Evolutionary conservation across 2,888 invertebrate genomes (phyloP), one percentile per base, ranked within the genome.

Genomic region (Gandaritis pyraliata): DNA sequence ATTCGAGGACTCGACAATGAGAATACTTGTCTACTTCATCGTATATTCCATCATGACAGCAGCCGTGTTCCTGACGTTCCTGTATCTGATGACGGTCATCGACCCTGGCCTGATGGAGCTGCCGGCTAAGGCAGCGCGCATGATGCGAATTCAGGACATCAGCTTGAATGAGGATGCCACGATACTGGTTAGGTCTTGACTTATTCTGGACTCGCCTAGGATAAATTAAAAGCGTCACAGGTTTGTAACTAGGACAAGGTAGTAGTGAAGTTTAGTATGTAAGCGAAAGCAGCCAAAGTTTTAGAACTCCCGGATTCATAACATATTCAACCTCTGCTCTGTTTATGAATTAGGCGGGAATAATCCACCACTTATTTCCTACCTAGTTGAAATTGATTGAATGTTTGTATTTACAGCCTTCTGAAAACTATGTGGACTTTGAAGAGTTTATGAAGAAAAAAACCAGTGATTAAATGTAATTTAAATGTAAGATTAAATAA

Each of bases 71-170:
- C 7, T 60, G 0, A 58, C 71, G 2, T 72, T 84, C 30, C 23
- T 80, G 2, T 85, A 79, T 60, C 62, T 86, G 53, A 78, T 86
- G 78, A 80, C 77, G 1, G 64, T 69, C 10, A 70, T 82, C 0
- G 86, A 86, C 48, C 84, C 86, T 11, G 85, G 75, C 0, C 68
- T 86, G 6, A 58, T 72, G 66, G 65, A 78, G 3, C 30, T 82
- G 15, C 67, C 75, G 0, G 66, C 72, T 16, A 76, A 72, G 39
- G 72, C 75, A 2, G 65, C 64, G 0, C 72, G 50, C 57, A 74
- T 73, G 69, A 50, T 75, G 29, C 52, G 43, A 10, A 38, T 41
- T 0, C 50, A 52, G 2, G 30, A 23, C 8, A 12, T 13, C 16
- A 50, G 49, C 8, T n/a, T 12, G 8, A 4, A 2, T 11, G 16